Evolutionary conservation across 2,113 vertebrate species (phyloP).

Genomic region (Dascyllus trimaculatus): DNA sequence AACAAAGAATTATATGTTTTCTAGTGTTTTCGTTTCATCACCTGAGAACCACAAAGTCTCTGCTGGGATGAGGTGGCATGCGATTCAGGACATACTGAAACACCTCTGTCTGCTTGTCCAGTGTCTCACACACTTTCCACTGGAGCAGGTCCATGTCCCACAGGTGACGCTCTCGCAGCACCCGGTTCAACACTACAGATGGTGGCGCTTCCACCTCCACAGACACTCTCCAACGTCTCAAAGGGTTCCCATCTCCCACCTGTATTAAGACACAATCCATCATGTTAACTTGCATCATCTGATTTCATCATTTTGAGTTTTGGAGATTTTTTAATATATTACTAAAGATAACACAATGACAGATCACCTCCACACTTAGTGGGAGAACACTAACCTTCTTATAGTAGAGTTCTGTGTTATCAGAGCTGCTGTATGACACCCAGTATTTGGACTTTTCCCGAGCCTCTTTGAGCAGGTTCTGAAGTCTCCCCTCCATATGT

Average conservation of each 20-base stretch:
- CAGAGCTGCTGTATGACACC: slow-evolving; percentile 89
- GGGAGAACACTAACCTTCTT: slow-evolving; percentile 91
- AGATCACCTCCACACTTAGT: too few relatives aligned
- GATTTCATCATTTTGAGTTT: too few relatives aligned
- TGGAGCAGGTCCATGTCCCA: slow-evolving; percentile 98
- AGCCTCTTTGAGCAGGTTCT: slow-evolving; percentile 92
- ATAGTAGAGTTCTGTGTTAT: slow-evolving; percentile 93
- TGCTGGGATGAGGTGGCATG: slow-evolving; percentile 95
- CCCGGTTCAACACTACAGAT: slow-evolving; percentile 93
- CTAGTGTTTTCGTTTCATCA: background rate
- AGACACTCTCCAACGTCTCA: slow-evolving; percentile 92
- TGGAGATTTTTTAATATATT: background rate
- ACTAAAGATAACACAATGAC: background rate
- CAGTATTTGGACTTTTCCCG: slow-evolving; percentile 96
- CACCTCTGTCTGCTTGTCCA: slow-evolving; percentile 95
- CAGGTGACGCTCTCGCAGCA: slow-evolving; percentile 95
- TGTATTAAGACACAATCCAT: slow-evolving; percentile 60
- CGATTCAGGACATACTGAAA: slow-evolving; percentile 94
- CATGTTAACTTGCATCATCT: background rate
- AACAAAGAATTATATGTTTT: background rate
- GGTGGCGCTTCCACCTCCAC: slow-evolving; percentile 97
- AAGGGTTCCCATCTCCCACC: slow-evolving; percentile 94
- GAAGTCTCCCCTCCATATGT: slow-evolving; percentile 89
- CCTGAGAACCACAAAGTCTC: slow-evolving; percentile 96
- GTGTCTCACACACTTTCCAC: slow-evolving; percentile 93